Evolutionary conservation across 2,888 invertebrate species (phyloP).

Genomic region (Yponomeuta malinellus): DNA sequence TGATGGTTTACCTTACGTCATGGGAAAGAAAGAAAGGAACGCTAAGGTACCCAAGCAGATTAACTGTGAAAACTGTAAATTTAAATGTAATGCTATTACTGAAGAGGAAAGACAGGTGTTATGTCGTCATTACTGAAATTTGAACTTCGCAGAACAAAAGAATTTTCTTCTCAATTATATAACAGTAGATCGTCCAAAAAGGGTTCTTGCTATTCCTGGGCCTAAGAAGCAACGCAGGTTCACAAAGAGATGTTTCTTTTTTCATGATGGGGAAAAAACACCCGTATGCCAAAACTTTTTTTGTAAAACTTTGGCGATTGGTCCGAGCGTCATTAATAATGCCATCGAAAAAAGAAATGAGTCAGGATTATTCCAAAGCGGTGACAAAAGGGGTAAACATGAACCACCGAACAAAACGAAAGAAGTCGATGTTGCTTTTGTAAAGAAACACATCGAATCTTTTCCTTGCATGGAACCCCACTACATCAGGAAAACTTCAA

Average conservation of each 20-base stretch:
- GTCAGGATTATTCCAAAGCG: neutral
- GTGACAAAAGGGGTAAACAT: neutral
- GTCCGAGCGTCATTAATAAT: neutral
- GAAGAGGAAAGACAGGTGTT: neutral
- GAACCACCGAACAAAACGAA: conserved; percentile 7
- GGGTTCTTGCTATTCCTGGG: neutral
- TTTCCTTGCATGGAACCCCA: conserved; percentile 1
- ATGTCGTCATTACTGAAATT: conserved; percentile 7
- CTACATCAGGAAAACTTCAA: neutral
- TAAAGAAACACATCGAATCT: conserved; percentile 6
- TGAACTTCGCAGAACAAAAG: neutral
- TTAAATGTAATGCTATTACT: neutral
- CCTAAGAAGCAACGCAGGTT: neutral
- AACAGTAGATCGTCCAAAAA: neutral
- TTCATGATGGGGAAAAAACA: neutral
- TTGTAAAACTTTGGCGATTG: neutral
- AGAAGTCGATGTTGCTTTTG: neutral
- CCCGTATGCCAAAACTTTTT: conserved; percentile 1
- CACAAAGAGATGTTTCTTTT: neutral
- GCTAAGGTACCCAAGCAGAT: neutral
- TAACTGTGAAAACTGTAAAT: neutral
- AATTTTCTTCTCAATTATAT: neutral
- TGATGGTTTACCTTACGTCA: neutral
- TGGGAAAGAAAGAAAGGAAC: neutral
- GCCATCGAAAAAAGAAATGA: neutral